Conservation (phyloP, 2,113 vertebrate species). For the Vulpes ferrilata region DNA sequence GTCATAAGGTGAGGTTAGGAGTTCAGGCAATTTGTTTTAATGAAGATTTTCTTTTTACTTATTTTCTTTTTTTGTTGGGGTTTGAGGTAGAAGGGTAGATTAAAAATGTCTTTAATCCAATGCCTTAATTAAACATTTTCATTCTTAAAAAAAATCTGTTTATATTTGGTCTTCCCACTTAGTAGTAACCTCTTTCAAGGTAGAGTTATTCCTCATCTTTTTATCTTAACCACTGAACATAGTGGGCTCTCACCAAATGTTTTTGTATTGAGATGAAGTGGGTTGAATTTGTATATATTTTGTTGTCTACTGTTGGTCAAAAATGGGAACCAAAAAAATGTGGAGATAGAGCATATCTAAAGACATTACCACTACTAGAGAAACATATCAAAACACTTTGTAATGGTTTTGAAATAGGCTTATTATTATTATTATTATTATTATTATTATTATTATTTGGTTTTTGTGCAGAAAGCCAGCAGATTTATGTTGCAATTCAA, state of each 20-base stretch:
- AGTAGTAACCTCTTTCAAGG: neutral
- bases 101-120: neutral
- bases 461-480: neutral
- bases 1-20: neutral
- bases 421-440: neutral
- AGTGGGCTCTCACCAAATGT: neutral
- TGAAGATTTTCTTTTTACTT: constrained; percentile 35
- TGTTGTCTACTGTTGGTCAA: neutral
- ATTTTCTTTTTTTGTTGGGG: neutral
- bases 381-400: neutral
- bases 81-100: neutral
- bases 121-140: neutral
- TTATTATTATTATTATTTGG: neutral
- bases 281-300: neutral
- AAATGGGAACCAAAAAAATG: neutral
- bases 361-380: neutral
- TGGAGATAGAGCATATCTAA: neutral
- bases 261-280: constrained; percentile 16
- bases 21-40: neutral
- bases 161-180: neutral
- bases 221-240: neutral
- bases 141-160: neutral
- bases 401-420: neutral
- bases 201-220: neutral
- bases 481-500: neutral